Evolutionary conservation across 1,140 invertebrate species (phyloP), one percentile per base, ranked within the genome.

Genomic region (Drosophila orena): DNA sequence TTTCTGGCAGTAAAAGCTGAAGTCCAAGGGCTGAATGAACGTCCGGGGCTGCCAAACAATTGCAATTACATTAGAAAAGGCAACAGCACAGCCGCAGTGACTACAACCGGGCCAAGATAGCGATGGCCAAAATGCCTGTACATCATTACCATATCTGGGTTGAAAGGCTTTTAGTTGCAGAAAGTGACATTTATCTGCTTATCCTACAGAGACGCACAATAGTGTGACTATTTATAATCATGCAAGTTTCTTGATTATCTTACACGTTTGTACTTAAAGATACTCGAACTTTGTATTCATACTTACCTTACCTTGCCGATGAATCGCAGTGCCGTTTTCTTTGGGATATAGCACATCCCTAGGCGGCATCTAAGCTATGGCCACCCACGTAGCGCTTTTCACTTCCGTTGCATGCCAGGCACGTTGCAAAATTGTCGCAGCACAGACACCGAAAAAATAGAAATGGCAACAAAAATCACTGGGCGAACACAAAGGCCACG

Each of bases 371-470:
- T 49, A 22, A 59, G 69, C 61, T 64, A 55, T 12, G 61, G 66
- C 75, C 84, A 89, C 72, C 79, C 79, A 80, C 79, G 84, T 89
- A 79, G 62, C 60, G 71, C 64, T 65, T 66, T 89, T 43, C 12
- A 79, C 77, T 84, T 88, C 84, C 84, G 84, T 84, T 88, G 84
- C 84, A 88, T 88, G 84, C 84, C 84, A 88, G 72, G 84, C 84
- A 88, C 84, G 84, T 88, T 88, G 84, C 84, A 88, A 75, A 88
- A 88, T 88, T 89, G 84, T 88, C 84, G 84, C 84, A 89, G 65
- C 72, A 57, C 84, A 79, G 46, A 47, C 57, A 56, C 38, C 27
- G 3, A 38, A 38, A 38, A 37, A 14, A 37, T 11, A 73, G 60
- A 50, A 66, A 80, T 60, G 46, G 44, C 66, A 57, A 47, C 43